phyloP scores from a whole-genome alignment of 2,888 invertebrate species.

The Balanococcus diminutus region DNA sequence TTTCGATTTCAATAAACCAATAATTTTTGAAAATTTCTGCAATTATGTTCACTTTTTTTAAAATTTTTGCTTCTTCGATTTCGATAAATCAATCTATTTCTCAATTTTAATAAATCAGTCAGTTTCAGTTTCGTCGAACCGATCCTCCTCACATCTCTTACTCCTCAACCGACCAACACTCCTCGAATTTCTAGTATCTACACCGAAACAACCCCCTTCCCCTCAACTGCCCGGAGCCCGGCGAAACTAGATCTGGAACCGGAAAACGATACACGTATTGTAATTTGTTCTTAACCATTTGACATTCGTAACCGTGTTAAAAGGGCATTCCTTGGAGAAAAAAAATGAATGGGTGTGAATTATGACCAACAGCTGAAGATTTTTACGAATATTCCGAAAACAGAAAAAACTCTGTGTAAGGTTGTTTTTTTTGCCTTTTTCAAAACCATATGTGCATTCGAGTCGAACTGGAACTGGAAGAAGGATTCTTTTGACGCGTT shows the following conservation, averaged over 20 bases:
- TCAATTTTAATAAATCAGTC: too few relatives aligned
- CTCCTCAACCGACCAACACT: too few relatives aligned
- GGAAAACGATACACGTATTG: conserved; percentile 10
- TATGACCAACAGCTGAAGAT: conserved; percentile 31
- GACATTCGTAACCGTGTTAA: conserved; percentile 25
- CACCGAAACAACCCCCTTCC: not conserved
- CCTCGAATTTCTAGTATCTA: too few relatives aligned
- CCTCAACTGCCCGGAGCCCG: not conserved
- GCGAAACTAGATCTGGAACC: not conserved
- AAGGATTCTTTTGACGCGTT: not conserved
- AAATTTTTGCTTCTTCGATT: too few relatives aligned
- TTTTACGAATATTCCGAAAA: conserved; percentile 2
- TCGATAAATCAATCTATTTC: too few relatives aligned
- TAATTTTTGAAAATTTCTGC: too few relatives aligned
- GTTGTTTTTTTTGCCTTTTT: not conserved
- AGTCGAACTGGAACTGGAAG: not conserved
- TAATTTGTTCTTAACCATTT: conserved; percentile 21
- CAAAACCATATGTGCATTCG: not conserved
- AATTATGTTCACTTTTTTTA: too few relatives aligned
- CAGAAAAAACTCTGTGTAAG: not conserved
- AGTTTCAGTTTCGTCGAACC: too few relatives aligned
- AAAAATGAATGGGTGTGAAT: conserved; percentile 30
- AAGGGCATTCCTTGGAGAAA: conserved; percentile 26
- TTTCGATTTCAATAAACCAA: too few relatives aligned
- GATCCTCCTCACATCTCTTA: too few relatives aligned